Evolutionary conservation across 2,113 vertebrate genomes (phyloP).

Genomic region (Ciconia stormi): DNA sequence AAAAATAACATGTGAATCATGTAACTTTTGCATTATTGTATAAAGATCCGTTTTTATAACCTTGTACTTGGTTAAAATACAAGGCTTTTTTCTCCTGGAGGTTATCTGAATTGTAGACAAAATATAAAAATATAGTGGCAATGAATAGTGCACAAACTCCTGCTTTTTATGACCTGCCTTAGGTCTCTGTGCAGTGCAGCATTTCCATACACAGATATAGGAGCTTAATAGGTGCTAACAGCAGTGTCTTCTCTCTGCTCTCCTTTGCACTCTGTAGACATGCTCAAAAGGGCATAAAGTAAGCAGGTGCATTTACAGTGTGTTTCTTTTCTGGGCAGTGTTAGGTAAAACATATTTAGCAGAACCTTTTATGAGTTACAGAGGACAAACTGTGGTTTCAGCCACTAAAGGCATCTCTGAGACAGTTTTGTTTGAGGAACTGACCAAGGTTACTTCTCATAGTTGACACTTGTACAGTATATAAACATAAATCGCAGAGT

Average conservation of each 20-base stretch:
- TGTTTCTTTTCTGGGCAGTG: neutral
- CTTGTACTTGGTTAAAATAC: neutral
- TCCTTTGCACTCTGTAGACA: neutral
- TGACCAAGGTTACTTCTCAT: neutral
- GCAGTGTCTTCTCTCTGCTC: neutral
- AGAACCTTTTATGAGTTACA: neutral
- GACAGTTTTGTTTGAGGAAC: neutral
- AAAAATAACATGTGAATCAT: neutral
- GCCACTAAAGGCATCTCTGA: neutral
- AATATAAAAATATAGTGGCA: neutral
- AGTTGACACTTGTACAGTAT: neutral
- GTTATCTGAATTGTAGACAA: neutral
- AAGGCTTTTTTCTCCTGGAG: rapidly evolving
- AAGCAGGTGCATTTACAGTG: neutral
- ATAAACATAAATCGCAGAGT: slow-evolving; percentile 1
- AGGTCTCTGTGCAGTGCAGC: neutral
- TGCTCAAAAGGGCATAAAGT: neutral
- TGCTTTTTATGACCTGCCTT: neutral
- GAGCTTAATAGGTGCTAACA: neutral
- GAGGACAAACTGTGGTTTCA: neutral
- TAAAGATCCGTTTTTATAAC: neutral
- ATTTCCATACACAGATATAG: neutral
- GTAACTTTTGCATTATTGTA: neutral
- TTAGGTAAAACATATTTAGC: neutral
- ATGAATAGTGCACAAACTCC: neutral